Conservation (phyloP, 2,113 vertebrate genomes). For the Romanogobio albipinnatus region DNA sequence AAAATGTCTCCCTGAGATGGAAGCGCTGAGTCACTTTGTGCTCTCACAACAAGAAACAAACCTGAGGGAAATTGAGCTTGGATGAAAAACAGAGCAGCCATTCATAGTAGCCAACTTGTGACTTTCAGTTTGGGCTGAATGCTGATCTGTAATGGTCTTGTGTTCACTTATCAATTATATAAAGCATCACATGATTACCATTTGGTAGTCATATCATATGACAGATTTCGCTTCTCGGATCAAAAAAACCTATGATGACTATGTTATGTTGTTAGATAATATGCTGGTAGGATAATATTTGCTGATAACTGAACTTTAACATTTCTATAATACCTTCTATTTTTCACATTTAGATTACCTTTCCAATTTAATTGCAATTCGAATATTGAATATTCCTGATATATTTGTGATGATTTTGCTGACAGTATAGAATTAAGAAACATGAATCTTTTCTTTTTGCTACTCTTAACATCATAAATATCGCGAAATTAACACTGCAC, state of each 20-base stretch:
- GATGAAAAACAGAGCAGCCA: neutral
- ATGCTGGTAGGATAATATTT: neutral
- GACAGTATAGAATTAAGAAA: neutral
- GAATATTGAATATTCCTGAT: neutral
- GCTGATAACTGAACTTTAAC: no score
- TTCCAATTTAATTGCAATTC: neutral
- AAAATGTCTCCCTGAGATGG: slow-evolving; percentile 34
- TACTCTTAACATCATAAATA: neutral
- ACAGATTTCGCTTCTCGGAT: no score
- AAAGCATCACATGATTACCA: no score
- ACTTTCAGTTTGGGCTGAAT: neutral
- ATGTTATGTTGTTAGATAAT: no score
- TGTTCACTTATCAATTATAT: neutral
- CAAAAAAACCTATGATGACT: no score
- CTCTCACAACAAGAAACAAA: slow-evolving; percentile 20
- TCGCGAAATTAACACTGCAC: no score
- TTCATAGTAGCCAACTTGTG: neutral
- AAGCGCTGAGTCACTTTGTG: slow-evolving; percentile 16
- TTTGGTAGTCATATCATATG: neutral
- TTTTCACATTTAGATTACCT: no score
- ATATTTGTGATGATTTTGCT: neutral
- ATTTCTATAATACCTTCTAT: no score
- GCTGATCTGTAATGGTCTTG: neutral
- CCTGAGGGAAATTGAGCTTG: neutral
- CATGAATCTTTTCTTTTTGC: no score